phyloP scores from a whole-genome alignment of 2,113 vertebrate genomes.

The Gopherus flavomarginatus region DNA sequence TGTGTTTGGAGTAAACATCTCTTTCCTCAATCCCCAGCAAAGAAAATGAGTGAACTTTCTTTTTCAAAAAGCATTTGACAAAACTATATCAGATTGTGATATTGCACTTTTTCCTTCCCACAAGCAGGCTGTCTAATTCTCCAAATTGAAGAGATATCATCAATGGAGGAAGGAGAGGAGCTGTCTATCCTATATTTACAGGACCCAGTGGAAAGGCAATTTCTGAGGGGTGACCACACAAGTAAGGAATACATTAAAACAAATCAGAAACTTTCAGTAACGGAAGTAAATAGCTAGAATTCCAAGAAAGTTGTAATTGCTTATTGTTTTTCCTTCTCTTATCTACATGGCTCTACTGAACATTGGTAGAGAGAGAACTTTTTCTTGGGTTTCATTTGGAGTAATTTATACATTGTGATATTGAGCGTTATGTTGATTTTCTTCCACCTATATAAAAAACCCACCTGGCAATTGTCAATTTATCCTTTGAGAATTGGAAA shows the following conservation, averaged over 20 bases:
- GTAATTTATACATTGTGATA: background rate
- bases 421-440: background rate
- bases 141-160: background rate
- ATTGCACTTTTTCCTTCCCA: background rate
- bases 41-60: background rate
- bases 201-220: background rate
- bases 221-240: background rate
- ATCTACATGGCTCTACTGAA: background rate
- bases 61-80: background rate
- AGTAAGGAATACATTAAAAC: conserved; percentile 34
- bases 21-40: conserved; percentile 27
- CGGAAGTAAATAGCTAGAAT: background rate
- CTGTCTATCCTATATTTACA: background rate
- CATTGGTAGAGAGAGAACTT: background rate
- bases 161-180: background rate
- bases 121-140: background rate
- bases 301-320: background rate
- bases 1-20: conserved; percentile 35
- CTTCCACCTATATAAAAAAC: background rate
- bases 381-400: background rate
- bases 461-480: background rate
- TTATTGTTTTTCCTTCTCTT: background rate
- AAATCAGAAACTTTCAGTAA: background rate
- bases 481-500: conserved; percentile 12
- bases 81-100: background rate